phyloP scores from a whole-genome alignment of 1,140 invertebrate genomes.

The Drosophila yakuba region DNA sequence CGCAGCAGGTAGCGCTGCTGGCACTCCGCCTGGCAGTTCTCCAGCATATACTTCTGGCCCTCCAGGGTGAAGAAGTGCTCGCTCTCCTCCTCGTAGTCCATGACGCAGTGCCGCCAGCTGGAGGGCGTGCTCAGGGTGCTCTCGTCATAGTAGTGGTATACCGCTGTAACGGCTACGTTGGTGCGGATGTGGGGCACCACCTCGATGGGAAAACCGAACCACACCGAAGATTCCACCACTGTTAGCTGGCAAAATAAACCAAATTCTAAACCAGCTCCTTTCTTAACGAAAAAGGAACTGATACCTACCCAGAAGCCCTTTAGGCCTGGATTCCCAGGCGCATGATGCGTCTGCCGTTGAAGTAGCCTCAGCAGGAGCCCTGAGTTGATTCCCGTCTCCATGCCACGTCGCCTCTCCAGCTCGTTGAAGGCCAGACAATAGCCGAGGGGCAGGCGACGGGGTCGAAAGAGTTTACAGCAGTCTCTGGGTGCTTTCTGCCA shows the following conservation, averaged over 20 bases:
- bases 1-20: slow-evolving; percentile 60
- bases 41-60: slow-evolving; percentile 67
- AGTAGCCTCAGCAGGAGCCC: slow-evolving; percentile 38
- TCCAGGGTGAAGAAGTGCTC: slow-evolving; percentile 53
- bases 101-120: slow-evolving; percentile 47
- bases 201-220: slow-evolving; percentile 46
- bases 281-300: too few relatives aligned
- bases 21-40: slow-evolving; percentile 73
- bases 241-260: slow-evolving; percentile 33
- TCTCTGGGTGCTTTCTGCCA: slow-evolving; percentile 46
- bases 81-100: slow-evolving; percentile 50
- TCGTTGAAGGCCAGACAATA: slow-evolving; percentile 68
- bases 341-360: slow-evolving; percentile 38
- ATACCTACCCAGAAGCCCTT: slow-evolving; percentile 62
- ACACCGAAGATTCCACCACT: slow-evolving; percentile 51
- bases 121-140: slow-evolving; percentile 43
- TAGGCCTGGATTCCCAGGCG: slow-evolving; percentile 34
- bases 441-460: slow-evolving; percentile 41
- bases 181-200: slow-evolving; percentile 48
- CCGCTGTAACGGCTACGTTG: slow-evolving; percentile 51
- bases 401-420: slow-evolving; percentile 35
- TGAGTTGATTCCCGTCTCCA: slow-evolving; percentile 22
- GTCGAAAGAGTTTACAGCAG: slow-evolving; percentile 67
- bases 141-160: slow-evolving; percentile 64
- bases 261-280: background rate